These are phyloP conservation scores for Aleiodes testaceus DNA, from an alignment of 2,888 invertebrate species.

Conservation along the genomic window DNA sequence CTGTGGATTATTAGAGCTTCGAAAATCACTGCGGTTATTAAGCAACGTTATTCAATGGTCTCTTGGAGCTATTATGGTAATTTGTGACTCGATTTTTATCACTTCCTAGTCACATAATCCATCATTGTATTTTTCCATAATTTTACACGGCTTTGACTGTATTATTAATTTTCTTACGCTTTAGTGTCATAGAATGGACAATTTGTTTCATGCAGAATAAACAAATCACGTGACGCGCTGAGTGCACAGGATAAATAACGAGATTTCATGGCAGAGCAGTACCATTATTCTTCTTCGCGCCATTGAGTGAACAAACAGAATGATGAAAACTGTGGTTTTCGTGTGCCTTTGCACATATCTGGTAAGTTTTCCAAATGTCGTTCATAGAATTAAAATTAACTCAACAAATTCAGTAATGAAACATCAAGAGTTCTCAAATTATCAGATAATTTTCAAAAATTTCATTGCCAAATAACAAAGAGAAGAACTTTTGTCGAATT, in stretches of 20 bases:
- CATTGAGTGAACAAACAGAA: constrained; percentile 33
- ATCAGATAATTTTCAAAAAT: too few relatives aligned
- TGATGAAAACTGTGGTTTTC: constrained; percentile 51
- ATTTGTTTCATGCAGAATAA: not conserved
- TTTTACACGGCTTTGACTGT: not conserved
- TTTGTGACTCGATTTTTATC: constrained; percentile 14
- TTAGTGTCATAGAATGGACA: not conserved
- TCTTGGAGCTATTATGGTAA: not conserved
- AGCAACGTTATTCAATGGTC: constrained; percentile 1
- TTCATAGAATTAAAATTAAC: too few relatives aligned
- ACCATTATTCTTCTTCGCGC: not conserved
- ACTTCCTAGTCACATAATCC: constrained; percentile 19
- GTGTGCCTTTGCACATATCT: constrained; percentile 48
- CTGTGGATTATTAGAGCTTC: constrained; percentile 3
- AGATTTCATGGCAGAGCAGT: not conserved
- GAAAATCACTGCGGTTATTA: not conserved
- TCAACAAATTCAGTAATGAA: too few relatives aligned
- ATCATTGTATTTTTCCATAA: constrained; percentile 15
- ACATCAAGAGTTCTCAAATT: too few relatives aligned
- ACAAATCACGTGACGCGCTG: not conserved
- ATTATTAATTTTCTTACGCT: constrained; percentile 7
- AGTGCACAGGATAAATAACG: not conserved
- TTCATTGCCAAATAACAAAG: too few relatives aligned
- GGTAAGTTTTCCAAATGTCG: constrained; percentile 7
- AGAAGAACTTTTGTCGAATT: too few relatives aligned